Evolutionary conservation across 2,797 vertebrate species (phyloP).

Genomic region (Oreonectes daqikongensis): DNA sequence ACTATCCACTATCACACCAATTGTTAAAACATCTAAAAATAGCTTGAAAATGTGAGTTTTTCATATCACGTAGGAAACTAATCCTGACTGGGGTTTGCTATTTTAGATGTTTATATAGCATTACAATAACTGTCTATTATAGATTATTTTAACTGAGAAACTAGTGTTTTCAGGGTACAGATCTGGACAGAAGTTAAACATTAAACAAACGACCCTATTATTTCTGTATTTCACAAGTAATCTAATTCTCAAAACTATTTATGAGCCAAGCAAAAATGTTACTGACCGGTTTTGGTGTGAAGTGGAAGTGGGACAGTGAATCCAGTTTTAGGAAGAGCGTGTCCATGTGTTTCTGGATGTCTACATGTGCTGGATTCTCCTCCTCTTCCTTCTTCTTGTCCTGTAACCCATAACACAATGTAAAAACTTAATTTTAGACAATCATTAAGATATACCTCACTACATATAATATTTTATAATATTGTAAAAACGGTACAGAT

Average conservation of each 20-base stretch:
- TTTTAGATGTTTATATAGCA: too few species aligned
- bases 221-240: not conserved
- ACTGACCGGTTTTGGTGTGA: constrained; percentile 94
- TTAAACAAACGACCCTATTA: not conserved
- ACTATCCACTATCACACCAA: too few species aligned
- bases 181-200: not conserved
- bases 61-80: too few species aligned
- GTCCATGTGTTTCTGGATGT: constrained; percentile 94
- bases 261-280: not conserved
- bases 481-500: too few species aligned
- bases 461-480: not conserved
- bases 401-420: constrained; percentile 65
- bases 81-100: too few species aligned
- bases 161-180: not conserved
- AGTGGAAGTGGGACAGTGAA: constrained; percentile 97
- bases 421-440: not conserved
- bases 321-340: constrained; percentile 92
- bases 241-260: not conserved
- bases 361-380: constrained; percentile 90
- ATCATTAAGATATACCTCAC: not conserved
- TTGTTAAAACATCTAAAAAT: too few species aligned
- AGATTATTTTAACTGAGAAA: too few species aligned
- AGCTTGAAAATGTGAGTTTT: too few species aligned
- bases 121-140: too few species aligned
- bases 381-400: constrained; percentile 84